Percentiles rank a stretch among this genome's conserved stretches.
phyloP scores from a whole-genome alignment of 2,797 vertebrate species.

The Brachyrhaphis roseni region DNA sequence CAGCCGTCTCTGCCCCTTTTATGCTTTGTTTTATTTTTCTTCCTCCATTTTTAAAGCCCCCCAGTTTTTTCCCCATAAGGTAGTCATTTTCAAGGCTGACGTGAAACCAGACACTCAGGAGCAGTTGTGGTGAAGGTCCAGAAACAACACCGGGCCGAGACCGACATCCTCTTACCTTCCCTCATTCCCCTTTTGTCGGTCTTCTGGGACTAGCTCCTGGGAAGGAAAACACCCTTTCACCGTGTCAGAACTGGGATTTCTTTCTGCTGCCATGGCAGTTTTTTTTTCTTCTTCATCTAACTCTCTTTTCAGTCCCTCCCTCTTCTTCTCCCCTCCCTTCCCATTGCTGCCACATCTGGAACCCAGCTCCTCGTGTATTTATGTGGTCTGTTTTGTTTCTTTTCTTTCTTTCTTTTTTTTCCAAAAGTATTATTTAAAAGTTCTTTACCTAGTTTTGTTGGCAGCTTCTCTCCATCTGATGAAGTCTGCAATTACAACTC shows the following conservation, averaged over 20 bases:
- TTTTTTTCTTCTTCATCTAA: slow-evolving; percentile 40
- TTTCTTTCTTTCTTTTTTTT: background rate
- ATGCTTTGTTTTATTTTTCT: slow-evolving; percentile 63
- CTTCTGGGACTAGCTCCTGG: slow-evolving; percentile 50
- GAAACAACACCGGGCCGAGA: slow-evolving; percentile 70
- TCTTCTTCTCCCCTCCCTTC: slow-evolving; percentile 49
- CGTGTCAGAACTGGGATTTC: slow-evolving; percentile 62
- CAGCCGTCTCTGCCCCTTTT: slow-evolving; percentile 46
- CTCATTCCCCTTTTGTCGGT: slow-evolving; percentile 42
- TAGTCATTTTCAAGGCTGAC: slow-evolving; percentile 64
- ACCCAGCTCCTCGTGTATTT: slow-evolving; percentile 82
- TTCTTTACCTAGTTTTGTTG: slow-evolving; percentile 78
- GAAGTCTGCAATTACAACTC: slow-evolving; percentile 82
- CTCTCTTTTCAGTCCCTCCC: slow-evolving; percentile 49
- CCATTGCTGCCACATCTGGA: slow-evolving; percentile 80
- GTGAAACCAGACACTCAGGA: slow-evolving; percentile 77
- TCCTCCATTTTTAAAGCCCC: slow-evolving; percentile 62
- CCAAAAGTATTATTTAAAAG: slow-evolving; percentile 59
- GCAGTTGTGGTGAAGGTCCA: slow-evolving; percentile 68
- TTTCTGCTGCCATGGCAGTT: slow-evolving; percentile 71
- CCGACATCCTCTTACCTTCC: slow-evolving; percentile 71
- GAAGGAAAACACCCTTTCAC: slow-evolving; percentile 71
- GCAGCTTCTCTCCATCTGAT: slow-evolving; percentile 76
- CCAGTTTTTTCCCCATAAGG: slow-evolving; percentile 70
- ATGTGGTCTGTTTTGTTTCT: slow-evolving; percentile 75